Base-by-base conservation (phyloP, 2,113 vertebrate genomes). In the Grammomys dolichurus region DNA sequence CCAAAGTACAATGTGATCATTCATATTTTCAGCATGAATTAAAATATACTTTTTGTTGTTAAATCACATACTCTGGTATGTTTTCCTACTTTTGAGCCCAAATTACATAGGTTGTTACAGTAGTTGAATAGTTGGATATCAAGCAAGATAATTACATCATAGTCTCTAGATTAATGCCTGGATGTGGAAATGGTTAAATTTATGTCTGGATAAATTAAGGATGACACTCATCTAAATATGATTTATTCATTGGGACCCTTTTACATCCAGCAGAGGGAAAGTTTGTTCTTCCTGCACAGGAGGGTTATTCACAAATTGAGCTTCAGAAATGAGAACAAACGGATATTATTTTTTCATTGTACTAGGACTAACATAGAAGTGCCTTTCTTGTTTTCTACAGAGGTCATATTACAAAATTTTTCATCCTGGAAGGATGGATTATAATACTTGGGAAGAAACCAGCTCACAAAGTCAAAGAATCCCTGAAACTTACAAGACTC, bases 121-220 rank as follows among this genome's bases (percentile, higher is more conserved):
- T 40, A 56, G 31, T 58, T 84, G 56, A 75, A 20, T 11, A 51
- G 26, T 77, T 75, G 10, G 84, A 24, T 69, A 76, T 19, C 13
- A 87, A 56, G 70, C 48, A 48, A 90, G 20, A 70, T 24, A 87
- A 36, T 33, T 67, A 51, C 0, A 67, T 67, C 13, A 2, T 60
- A 76, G 26, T 95, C 86, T 93, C 46, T 87, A n/a, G 24, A 94
- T 92, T 8, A 77, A 28, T 65, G 11, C 81, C 31, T 87, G 20
- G 72, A 7, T 54, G 2, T 31, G 3, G 22, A 20, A 43, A 13
- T 90, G 60, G 87, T 46, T 63, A 56, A 87, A 93, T 60, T 86
- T 84, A 16, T 69, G 40, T 76, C 67, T 88, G 28, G 17, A 81
- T 80, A 43, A 90, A 80, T 1, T 9, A 12, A 60, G 75, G 43